These are phyloP conservation scores for Euura lappo DNA, from an alignment of 1,140 invertebrate species.

Conservation along the genomic window DNA sequence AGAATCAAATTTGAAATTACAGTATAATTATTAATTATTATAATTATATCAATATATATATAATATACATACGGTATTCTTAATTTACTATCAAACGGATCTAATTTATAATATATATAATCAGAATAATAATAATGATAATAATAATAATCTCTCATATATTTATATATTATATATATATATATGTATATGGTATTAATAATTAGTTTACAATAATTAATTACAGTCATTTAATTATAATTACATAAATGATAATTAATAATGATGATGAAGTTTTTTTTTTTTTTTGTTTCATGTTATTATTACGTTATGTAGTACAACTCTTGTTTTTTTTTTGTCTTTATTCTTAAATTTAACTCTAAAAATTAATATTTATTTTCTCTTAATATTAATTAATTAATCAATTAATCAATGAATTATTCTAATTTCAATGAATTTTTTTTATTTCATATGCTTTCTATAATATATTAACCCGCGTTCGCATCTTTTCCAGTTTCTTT, in stretches of 20 bases:
- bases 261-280: not conserved
- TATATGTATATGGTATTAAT: not conserved
- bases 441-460: no score
- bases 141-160: constrained; percentile 15
- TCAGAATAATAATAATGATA: no score
- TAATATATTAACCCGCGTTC: no score
- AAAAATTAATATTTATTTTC: no score
- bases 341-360: no score
- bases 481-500: constrained; percentile 8
- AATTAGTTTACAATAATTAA: not conserved
- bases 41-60: not conserved
- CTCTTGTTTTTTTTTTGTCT: not conserved
- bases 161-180: not conserved
- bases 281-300: no score
- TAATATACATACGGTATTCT: not conserved
- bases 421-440: no score
- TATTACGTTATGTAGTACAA: no score
- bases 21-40: constrained; percentile 29
- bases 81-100: not conserved
- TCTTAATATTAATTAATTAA: not conserved
- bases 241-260: no score
- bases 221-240: no score
- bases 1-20: constrained; percentile 50
- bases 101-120: no score
- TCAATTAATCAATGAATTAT: not conserved